Conservation (phyloP, 1,140 invertebrate genomes). For the Bathynomus jamesi region DNA sequence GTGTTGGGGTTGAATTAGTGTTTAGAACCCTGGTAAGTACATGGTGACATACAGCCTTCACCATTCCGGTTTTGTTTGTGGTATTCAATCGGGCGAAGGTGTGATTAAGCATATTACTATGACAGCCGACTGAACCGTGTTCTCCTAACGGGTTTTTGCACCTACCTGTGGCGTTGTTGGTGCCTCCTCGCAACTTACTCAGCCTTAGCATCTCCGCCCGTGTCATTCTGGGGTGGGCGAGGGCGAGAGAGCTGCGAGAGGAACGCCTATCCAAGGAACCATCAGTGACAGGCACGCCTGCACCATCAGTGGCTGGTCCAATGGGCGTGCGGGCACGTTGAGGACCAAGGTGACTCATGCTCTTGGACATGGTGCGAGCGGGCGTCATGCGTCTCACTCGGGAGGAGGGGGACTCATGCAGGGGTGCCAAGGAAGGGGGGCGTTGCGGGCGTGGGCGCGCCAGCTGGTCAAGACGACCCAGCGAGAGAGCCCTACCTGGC, state of each 20-base stretch:
- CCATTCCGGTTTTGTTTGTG: too few relatives aligned
- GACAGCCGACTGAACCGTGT: too few relatives aligned
- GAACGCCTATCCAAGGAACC: conserved; percentile 42
- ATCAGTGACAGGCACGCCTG: conserved; percentile 38
- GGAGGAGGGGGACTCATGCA: conserved; percentile 38
- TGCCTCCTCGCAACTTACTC: conserved; percentile 26
- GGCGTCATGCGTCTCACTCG: conserved; percentile 21
- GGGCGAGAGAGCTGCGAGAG: conserved; percentile 50
- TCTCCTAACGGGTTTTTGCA: too few relatives aligned
- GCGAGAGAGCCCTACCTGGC: conserved; percentile 70
- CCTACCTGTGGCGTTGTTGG: conserved; percentile 19
- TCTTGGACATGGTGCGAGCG: conserved; percentile 54
- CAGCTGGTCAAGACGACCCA: conserved; percentile 80
- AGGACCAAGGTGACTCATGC: conserved; percentile 43
- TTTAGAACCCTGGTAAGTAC: too few relatives aligned
- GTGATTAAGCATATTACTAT: too few relatives aligned
- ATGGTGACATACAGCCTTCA: too few relatives aligned
- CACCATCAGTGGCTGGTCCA: conserved; percentile 24
- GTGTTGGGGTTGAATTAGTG: too few relatives aligned
- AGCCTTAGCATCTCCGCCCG: conserved; percentile 50
- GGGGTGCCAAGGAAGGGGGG: conserved; percentile 35
- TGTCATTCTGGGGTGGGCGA: conserved; percentile 47
- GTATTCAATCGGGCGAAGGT: too few relatives aligned
- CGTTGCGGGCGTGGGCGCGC: conserved; percentile 57
- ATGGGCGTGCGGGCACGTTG: conserved; percentile 37